A percentile compares a stretch with the other conserved stretches of the same genome.
Evolutionary conservation across 2,888 invertebrate species (phyloP).

Genomic region (Eupithecia subfuscata): DNA sequence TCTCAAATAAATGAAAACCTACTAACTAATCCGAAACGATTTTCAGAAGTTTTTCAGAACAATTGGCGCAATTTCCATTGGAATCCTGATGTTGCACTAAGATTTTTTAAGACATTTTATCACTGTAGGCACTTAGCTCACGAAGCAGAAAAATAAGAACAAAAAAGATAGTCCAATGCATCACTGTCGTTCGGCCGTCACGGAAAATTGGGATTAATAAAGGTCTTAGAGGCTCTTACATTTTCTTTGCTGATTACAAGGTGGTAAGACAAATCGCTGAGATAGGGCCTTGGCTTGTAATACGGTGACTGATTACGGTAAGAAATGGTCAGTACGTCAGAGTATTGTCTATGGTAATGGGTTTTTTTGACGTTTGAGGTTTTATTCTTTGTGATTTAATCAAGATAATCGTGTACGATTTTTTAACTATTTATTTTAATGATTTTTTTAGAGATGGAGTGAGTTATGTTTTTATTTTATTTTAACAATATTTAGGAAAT

Average conservation of each 20-base stretch:
- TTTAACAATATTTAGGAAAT: too few species aligned
- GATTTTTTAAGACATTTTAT: neutral
- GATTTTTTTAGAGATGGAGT: too few species aligned
- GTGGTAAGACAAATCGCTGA: constrained; percentile 65
- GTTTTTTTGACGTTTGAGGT: neutral
- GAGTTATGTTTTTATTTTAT: too few species aligned
- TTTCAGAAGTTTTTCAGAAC: too few species aligned
- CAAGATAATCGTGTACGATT: too few species aligned
- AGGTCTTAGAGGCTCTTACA: constrained; percentile 56
- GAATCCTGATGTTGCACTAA: neutral
- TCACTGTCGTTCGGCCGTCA: constrained; percentile 67
- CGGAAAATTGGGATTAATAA: constrained; percentile 78
- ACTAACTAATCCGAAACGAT: too few species aligned
- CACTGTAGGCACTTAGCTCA: neutral
- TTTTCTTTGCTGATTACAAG: constrained; percentile 68
- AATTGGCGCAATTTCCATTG: neutral
- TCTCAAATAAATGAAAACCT: too few species aligned
- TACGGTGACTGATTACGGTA: constrained; percentile 35
- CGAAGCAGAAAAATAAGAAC: neutral
- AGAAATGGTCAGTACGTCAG: neutral
- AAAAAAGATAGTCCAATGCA: constrained; percentile 56
- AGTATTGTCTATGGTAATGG: neutral
- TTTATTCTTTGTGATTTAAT: too few species aligned
- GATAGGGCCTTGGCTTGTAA: constrained; percentile 41
- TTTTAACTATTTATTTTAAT: too few species aligned